Percentiles rank a stretch among this genome's conserved stretches.
phyloP scores from a whole-genome alignment of 2,797 vertebrate species.

The Myotis pilosus region DNA sequence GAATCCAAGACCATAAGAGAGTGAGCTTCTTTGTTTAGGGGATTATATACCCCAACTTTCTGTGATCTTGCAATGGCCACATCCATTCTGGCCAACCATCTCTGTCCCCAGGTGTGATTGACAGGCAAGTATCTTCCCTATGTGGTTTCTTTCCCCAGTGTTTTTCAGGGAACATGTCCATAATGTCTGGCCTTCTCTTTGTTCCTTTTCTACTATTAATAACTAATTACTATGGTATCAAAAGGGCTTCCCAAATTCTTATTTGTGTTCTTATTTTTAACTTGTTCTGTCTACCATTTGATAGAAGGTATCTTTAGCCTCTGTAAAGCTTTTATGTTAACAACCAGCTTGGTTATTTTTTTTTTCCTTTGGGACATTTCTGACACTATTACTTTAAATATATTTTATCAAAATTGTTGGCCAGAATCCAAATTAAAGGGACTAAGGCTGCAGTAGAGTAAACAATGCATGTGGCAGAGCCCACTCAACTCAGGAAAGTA shows the following conservation, averaged over 20 bases:
- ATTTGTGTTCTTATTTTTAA: neutral
- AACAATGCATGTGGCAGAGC: neutral
- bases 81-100: neutral
- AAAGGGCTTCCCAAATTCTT: neutral
- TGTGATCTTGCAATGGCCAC: neutral
- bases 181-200: neutral
- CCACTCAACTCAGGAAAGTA: neutral
- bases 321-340: neutral
- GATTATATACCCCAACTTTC: neutral
- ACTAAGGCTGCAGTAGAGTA: neutral
- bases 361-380: neutral
- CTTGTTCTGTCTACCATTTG: neutral
- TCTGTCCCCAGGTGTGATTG: neutral
- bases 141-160: neutral
- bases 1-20: neutral
- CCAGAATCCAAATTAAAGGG: neutral
- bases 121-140: neutral
- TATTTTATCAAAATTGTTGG: neutral
- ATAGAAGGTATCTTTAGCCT: neutral
- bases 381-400: neutral
- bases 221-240: neutral
- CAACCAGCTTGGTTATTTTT: neutral
- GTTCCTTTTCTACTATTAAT: neutral
- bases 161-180: neutral
- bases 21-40: neutral